Percentiles rank a stretch among this genome's conserved stretches.
These are phyloP conservation scores for Cyphomyrus plagiostoma DNA, from an alignment of 2,113 vertebrate genomes.

Conservation along the genomic window DNA sequence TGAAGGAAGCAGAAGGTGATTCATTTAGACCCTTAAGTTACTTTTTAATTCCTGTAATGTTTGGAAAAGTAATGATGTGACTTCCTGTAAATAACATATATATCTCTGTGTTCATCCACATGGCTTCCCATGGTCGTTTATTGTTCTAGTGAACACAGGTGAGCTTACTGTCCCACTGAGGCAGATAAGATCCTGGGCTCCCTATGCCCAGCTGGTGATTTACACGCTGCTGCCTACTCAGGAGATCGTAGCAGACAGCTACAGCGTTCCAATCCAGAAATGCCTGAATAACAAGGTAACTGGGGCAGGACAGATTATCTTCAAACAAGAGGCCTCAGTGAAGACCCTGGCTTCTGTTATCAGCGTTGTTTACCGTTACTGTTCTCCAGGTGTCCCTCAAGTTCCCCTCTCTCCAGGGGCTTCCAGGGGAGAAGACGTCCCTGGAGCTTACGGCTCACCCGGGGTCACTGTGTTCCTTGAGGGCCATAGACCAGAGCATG, in stretches of 20 bases:
- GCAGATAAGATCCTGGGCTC: conserved; percentile 55
- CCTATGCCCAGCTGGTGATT: conserved; percentile 68
- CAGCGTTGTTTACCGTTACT: background rate
- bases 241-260: conserved; percentile 72
- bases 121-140: background rate
- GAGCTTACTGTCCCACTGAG: conserved; percentile 49
- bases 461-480: conserved; percentile 70
- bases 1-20: conserved; percentile 45
- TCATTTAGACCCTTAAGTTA: background rate
- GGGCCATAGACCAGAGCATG: conserved; percentile 71
- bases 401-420: conserved; percentile 57
- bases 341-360: background rate
- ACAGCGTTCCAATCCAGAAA: conserved; percentile 56
- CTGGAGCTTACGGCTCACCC: conserved; percentile 64
- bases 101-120: background rate
- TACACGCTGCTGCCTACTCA: conserved; percentile 61
- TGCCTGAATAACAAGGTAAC: conserved; percentile 78
- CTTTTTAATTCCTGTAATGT: background rate
- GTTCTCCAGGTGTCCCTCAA: conserved; percentile 65
- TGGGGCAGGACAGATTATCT: background rate
- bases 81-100: background rate
- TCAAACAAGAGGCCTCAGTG: background rate
- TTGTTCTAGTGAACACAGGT: conserved; percentile 53
- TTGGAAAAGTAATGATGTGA: background rate
- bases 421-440: conserved; percentile 57